Evolutionary conservation across 2,888 invertebrate genomes (phyloP).

Genomic region (Julus scandinavius): DNA sequence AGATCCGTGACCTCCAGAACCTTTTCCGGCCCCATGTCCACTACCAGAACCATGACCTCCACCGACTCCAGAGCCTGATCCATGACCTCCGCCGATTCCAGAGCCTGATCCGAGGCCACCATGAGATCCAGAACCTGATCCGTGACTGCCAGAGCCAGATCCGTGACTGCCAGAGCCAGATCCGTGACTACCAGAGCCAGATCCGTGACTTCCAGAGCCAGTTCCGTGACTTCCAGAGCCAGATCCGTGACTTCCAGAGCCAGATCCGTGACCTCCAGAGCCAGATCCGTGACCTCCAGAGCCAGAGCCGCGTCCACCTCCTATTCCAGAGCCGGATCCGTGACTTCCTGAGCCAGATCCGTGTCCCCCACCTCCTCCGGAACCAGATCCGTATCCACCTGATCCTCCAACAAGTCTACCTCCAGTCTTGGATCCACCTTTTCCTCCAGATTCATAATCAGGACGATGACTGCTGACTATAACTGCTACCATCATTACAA

Average conservation of each 20-base stretch:
- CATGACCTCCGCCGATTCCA: background rate
- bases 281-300: background rate
- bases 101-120: background rate
- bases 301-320: background rate
- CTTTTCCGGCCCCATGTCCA: background rate
- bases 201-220: background rate
- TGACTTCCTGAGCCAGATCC: background rate
- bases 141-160: background rate
- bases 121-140: background rate
- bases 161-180: background rate
- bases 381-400: conserved; percentile 8
- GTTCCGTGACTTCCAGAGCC: background rate
- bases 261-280: background rate
- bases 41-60: background rate
- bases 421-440: background rate
- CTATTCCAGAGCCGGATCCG: background rate
- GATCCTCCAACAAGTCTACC: background rate
- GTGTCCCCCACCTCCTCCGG: background rate
- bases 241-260: background rate
- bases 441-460: conserved; percentile 15
- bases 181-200: background rate
- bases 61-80: background rate
- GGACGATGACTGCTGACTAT: conserved; percentile 12
- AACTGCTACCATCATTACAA: background rate
- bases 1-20: background rate